Percentiles rank a stretch among this genome's conserved stretches.
Conservation (phyloP, 2,797 vertebrate species). For the Tenualosa thibaudeaui region DNA sequence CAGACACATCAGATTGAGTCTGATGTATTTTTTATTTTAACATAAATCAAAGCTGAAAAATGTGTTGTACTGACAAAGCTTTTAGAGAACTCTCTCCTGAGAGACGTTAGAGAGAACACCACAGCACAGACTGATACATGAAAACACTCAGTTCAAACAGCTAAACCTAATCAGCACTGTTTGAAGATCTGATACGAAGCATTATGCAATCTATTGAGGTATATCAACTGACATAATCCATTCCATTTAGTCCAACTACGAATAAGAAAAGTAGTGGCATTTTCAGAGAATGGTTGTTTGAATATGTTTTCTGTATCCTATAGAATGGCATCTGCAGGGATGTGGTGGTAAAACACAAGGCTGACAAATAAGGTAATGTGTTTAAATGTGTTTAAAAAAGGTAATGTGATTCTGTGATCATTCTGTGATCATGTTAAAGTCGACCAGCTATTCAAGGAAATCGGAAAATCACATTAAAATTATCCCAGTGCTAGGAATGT, state of each 20-base stretch:
- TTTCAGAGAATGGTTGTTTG: background rate
- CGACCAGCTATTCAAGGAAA: too few relatives aligned
- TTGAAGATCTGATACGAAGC: background rate
- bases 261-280: background rate
- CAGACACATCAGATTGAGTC: constrained; percentile 1
- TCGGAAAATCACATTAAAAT: too few relatives aligned
- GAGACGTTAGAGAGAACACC: background rate
- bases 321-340: too few relatives aligned
- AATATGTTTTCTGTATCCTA: too few relatives aligned
- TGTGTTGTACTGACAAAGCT: background rate
- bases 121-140: background rate
- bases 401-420: too few relatives aligned
- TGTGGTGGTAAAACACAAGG: too few relatives aligned
- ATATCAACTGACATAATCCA: background rate
- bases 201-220: background rate
- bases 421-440: too few relatives aligned
- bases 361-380: too few relatives aligned
- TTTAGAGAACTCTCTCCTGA: background rate
- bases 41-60: background rate
- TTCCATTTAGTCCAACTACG: background rate
- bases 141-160: background rate
- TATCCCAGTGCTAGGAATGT: too few relatives aligned
- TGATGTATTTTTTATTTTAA: background rate
- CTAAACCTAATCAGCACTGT: background rate
- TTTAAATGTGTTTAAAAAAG: too few relatives aligned